A percentile compares a stretch with the other conserved stretches of the same genome.
These are phyloP conservation scores for Bombyx mori DNA, from an alignment of 1,140 invertebrate species.

Conservation along the genomic window ASM3026992v2 NC_085128.1:8581501-8582000, in stretches of 20 bases:
- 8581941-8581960: constrained; percentile 69
- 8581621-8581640: constrained; percentile 19
- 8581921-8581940: no score
- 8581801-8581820: background rate
- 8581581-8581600: constrained; percentile 20
- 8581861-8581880: no score
- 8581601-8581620: constrained; percentile 27
- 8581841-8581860: background rate
- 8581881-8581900: no score
- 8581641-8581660: constrained; percentile 21
- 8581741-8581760: background rate
- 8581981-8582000: constrained; percentile 84
- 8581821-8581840: background rate
- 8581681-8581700: background rate
- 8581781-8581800: no score
- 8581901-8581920: no score
- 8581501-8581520: constrained; percentile 4
- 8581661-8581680: background rate
- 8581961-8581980: constrained; percentile 82
- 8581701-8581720: background rate
- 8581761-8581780: background rate
- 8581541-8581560: background rate
- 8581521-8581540: constrained; percentile 4
- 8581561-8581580: constrained; percentile 15
- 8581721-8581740: background rate